Evolutionary conservation across 2,888 invertebrate genomes (phyloP).

Genomic region (Cerastis leucographa): DNA sequence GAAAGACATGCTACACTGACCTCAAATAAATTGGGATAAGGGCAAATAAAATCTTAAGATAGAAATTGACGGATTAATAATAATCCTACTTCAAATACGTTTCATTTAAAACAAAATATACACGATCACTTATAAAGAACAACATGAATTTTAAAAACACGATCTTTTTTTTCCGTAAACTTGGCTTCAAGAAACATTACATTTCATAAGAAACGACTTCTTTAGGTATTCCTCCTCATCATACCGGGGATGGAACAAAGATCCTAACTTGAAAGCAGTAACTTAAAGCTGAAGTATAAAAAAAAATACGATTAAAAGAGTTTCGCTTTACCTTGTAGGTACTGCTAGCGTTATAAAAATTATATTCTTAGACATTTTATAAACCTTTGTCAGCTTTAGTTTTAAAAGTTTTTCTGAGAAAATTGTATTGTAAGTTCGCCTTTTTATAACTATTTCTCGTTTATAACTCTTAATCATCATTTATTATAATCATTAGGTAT

Average conservation of each 20-base stretch:
- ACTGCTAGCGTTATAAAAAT: conserved; percentile 16
- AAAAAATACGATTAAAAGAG: conserved; percentile 53
- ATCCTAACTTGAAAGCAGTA: conserved; percentile 43
- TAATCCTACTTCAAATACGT: neutral
- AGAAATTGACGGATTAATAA: neutral
- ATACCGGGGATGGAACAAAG: conserved; percentile 49
- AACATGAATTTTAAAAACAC: conserved; percentile 23
- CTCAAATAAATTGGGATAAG: neutral
- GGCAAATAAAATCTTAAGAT: neutral
- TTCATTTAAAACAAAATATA: conserved; percentile 12
- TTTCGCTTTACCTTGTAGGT: conserved; percentile 43
- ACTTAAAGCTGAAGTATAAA: conserved; percentile 54
- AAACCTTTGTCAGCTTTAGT: conserved; percentile 1
- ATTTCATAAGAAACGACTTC: conserved; percentile 54
- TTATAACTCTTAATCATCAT: neutral
- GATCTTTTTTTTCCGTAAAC: conserved; percentile 30
- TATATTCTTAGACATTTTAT: conserved; percentile 18
- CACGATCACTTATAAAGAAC: conserved; percentile 7
- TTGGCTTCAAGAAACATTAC: conserved; percentile 54
- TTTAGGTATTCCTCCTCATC: conserved; percentile 44
- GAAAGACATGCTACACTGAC: neutral
- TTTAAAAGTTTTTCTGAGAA: neutral
- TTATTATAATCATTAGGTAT: neutral
- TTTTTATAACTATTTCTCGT: too few relatives aligned
- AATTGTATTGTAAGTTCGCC: neutral